Conservation (phyloP, 2,888 invertebrate species). For the Pseudanteris insignis region DNA sequence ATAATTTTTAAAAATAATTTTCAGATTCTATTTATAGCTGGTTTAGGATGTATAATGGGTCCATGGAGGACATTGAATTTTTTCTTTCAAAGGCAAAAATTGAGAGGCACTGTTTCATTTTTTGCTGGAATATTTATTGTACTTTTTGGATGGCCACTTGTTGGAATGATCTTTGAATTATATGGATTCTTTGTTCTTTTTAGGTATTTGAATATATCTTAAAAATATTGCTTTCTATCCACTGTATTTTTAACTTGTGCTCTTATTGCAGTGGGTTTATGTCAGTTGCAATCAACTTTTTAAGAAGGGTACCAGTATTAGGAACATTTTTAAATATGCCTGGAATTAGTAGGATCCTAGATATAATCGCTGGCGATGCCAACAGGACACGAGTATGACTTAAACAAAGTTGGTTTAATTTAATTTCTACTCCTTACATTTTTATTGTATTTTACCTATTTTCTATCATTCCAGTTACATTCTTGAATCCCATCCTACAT, state of each 20-base stretch:
- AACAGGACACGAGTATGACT: constrained; percentile 84
- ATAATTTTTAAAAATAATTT: no score
- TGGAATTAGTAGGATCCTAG: constrained; percentile 84
- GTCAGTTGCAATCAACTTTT: constrained; percentile 94
- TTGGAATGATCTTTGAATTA: constrained; percentile 95
- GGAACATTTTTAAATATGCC: constrained; percentile 90
- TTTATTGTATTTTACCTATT: neutral
- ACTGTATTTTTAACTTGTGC: neutral
- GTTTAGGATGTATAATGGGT: constrained; percentile 95
- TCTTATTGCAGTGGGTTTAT: constrained; percentile 87
- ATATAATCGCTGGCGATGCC: constrained; percentile 83
- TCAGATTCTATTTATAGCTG: constrained; percentile 95
- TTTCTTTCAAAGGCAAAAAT: constrained; percentile 97
- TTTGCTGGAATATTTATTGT: constrained; percentile 94
- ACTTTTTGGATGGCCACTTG: constrained; percentile 92
- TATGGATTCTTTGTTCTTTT: constrained; percentile 93
- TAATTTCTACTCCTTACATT: constrained; percentile 1
- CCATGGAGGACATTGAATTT: constrained; percentile 94
- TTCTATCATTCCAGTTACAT: constrained; percentile 10
- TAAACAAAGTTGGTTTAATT: constrained; percentile 35
- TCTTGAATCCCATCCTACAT: constrained; percentile 9
- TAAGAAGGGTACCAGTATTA: constrained; percentile 90
- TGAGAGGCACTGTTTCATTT: constrained; percentile 88
- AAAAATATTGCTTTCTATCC: neutral
- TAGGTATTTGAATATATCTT: constrained; percentile 68